phyloP scores from a whole-genome alignment of 1,140 invertebrate species.

The Myzus persicae region DNA sequence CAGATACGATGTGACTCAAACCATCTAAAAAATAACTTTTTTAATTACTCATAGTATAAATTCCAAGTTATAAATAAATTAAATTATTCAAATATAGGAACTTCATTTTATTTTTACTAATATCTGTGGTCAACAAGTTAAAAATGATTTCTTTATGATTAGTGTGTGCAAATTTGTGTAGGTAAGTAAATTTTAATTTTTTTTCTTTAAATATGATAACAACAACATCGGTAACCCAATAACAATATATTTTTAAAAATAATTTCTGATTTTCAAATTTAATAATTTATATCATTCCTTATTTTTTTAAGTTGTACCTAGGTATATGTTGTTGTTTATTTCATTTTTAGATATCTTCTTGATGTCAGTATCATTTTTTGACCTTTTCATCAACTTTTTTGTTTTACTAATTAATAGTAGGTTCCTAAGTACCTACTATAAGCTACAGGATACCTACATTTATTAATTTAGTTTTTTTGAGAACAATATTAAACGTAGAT shows the following conservation, averaged over 20 bases:
- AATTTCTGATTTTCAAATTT: no score
- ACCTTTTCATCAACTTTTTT: background rate
- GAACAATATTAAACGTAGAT: background rate
- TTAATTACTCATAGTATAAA: background rate
- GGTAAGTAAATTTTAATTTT: no score
- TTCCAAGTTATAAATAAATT: background rate
- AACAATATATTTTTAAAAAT: no score
- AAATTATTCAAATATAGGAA: background rate
- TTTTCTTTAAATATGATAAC: no score
- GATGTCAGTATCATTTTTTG: background rate
- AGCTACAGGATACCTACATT: no score
- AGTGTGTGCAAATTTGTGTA: no score
- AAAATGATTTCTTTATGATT: no score
- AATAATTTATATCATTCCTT: background rate
- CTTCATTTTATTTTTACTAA: background rate
- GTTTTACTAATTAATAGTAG: background rate
- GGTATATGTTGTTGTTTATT: no score
- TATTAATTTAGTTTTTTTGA: background rate
- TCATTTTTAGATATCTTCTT: background rate
- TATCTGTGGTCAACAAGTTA: background rate
- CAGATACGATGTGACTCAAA: conserved; percentile 95
- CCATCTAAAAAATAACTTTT: conserved; percentile 69
- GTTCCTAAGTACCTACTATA: no score
- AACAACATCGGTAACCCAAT: no score
- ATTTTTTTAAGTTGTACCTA: background rate